Evolutionary conservation across 2,888 invertebrate genomes (phyloP).

Genomic region (Pantelozetes paolii): DNA sequence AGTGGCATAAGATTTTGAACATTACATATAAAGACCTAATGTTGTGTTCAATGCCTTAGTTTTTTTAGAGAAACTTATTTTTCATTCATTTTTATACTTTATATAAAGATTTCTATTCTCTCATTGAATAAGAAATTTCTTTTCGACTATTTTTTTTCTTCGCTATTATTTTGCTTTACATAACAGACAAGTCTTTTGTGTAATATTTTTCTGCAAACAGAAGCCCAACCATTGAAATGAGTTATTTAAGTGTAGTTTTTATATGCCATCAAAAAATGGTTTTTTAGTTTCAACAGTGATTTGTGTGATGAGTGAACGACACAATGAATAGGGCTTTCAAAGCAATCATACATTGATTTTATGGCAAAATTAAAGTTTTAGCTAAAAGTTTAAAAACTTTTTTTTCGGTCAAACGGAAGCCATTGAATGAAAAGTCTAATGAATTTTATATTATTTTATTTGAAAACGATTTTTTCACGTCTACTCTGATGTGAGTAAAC

Average conservation of each 20-base stretch:
- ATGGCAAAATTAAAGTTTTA: not conserved
- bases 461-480: not conserved
- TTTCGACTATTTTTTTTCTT: not conserved
- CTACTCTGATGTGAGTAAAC: not conserved
- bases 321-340: slow-evolving; percentile 13
- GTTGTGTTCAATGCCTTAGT: slow-evolving; percentile 8
- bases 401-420: not conserved
- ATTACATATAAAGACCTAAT: too few relatives aligned
- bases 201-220: not conserved
- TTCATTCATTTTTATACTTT: too few relatives aligned
- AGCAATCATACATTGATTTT: not conserved
- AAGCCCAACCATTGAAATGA: not conserved
- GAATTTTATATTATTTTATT: slow-evolving; percentile 1
- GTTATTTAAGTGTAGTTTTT: not conserved
- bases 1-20: too few relatives aligned
- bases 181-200: slow-evolving; percentile 13
- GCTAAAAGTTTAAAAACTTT: not conserved
- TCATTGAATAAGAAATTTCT: not conserved
- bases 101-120: not conserved
- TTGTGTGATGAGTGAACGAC: not conserved
- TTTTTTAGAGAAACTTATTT: not conserved
- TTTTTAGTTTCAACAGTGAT: slow-evolving; percentile 17
- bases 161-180: too few relatives aligned
- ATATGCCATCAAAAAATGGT: slow-evolving; percentile 3
- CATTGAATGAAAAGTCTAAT: not conserved